A percentile compares a stretch with the other conserved stretches of the same genome.
Conservation (phyloP, 2,888 invertebrate genomes). For the Caenorhabditis sp. region DNA sequence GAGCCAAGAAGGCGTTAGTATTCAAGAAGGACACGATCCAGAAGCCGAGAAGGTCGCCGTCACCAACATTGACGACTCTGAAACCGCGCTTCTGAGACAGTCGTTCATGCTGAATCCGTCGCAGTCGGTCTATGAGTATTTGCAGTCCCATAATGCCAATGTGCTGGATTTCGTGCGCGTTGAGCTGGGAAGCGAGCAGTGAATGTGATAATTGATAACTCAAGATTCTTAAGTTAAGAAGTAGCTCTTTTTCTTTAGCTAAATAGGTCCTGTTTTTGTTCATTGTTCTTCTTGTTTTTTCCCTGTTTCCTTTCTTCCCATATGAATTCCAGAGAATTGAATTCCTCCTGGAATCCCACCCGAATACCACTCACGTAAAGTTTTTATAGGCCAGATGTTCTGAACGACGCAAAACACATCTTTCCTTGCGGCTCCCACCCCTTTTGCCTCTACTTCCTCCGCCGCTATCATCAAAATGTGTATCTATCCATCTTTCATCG, state of each 20-base stretch:
- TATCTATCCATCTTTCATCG: conserved; percentile 9
- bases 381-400: conserved; percentile 38
- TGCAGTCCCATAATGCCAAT: conserved; percentile 74
- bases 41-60: conserved; percentile 58
- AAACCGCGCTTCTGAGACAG: conserved; percentile 79
- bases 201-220: conserved; percentile 19
- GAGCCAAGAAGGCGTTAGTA: conserved; percentile 9
- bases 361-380: too few relatives aligned
- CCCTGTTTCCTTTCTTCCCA: background rate
- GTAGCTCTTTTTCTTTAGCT: conserved; percentile 7
- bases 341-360: background rate
- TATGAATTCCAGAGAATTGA: background rate
- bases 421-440: background rate
- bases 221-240: too few relatives aligned
- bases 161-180: conserved; percentile 75
- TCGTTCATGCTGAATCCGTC: conserved; percentile 81
- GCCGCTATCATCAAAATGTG: conserved; percentile 8
- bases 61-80: conserved; percentile 79
- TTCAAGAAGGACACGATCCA: conserved; percentile 58
- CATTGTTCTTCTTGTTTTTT: conserved; percentile 15
- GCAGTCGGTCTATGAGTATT: conserved; percentile 77
- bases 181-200: conserved; percentile 74
- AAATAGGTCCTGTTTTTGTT: too few relatives aligned
- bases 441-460: conserved; percentile 34
- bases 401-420: conserved; percentile 35